Evolutionary conservation across 37 sponge, comb jelly and placozoan genomes (phyloP), one percentile per base, ranked within the genome.

Genomic region (Halichondria panicea): DNA sequence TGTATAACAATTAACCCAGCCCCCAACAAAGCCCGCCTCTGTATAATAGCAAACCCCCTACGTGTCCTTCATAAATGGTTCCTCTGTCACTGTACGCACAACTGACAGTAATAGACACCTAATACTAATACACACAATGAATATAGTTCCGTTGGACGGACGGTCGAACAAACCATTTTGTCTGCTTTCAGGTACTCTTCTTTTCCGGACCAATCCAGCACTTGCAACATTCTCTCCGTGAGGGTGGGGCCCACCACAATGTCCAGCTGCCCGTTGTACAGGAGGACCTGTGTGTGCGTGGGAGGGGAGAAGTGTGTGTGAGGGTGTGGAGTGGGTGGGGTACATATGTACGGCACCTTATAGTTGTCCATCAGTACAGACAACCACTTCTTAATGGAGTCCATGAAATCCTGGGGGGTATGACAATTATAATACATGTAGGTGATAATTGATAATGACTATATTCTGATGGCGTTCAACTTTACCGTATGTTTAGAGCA

Each of bases 261-360:
- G 44, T 95, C 96, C 57, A 95, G 44, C 71, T 95, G 89, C 1
- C 96, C 96, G 68, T 91, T 95, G 71, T 91, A 95, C 52, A 95
- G 69, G 44, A 95, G 63, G 2, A 84, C 83, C 91, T 91, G 55
- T 19, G 25, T n/a, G n/a, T n/a, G n/a, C n/a, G n/a, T n/a, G n/a
- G n/a, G n/a, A n/a, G n/a, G n/a, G n/a, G n/a, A n/a, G n/a, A n/a
- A n/a, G n/a, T n/a, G n/a, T n/a, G n/a, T n/a, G n/a, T n/a, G n/a
- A n/a, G n/a, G n/a, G n/a, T n/a, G n/a, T n/a, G n/a, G n/a, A n/a
- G n/a, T n/a, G n/a, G n/a, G n/a, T n/a, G n/a, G n/a, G n/a, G n/a
- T n/a, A n/a, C n/a, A n/a, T n/a, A n/a, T n/a, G n/a, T n/a, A n/a
- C n/a, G n/a, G n/a, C 24, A 87, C 93, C 66, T 84, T 92, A 44